These are phyloP conservation scores for Leucosticte australis DNA, from an alignment of 2,113 vertebrate species.

Conservation along the genomic window DNA sequence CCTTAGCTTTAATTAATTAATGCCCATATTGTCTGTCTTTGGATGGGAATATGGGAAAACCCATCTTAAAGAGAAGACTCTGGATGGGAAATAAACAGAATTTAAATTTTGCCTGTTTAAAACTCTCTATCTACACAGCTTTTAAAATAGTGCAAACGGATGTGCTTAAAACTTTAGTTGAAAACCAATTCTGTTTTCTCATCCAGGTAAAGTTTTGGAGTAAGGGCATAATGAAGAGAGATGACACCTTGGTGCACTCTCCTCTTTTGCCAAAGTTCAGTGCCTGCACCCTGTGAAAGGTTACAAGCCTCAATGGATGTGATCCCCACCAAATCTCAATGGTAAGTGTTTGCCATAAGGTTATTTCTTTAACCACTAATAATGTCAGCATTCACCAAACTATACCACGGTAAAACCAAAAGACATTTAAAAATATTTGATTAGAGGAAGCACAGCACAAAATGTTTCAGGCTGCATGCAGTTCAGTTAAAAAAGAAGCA, in stretches of 20 bases:
- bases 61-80: neutral
- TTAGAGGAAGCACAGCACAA: neutral
- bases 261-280: neutral
- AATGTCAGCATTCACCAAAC: neutral
- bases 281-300: neutral
- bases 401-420: neutral
- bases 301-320: neutral
- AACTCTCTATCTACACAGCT: neutral
- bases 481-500: neutral
- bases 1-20: neutral
- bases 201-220: neutral
- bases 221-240: neutral
- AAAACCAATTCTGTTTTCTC: neutral
- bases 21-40: neutral
- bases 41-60: neutral
- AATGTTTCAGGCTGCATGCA: neutral
- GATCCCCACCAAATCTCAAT: neutral
- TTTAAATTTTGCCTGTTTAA: neutral
- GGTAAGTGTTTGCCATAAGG: neutral
- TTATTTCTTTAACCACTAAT: neutral
- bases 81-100: neutral
- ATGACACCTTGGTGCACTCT: neutral
- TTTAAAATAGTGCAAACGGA: neutral
- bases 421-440: neutral
- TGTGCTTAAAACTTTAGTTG: neutral